Evolutionary conservation across 2,888 invertebrate species (phyloP).

Genomic region (Craniophora ligustri): DNA sequence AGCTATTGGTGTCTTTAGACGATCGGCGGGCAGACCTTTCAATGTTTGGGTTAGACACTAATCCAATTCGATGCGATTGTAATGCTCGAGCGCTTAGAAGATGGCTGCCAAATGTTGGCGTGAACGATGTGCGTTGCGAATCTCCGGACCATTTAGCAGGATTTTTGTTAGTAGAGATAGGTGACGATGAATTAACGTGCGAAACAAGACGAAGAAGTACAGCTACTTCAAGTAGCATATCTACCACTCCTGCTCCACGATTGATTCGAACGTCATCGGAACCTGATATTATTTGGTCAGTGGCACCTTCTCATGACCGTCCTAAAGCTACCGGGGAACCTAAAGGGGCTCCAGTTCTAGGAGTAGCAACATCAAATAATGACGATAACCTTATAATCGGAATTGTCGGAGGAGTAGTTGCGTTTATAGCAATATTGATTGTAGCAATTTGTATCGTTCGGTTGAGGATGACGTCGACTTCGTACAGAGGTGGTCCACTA

Average conservation of each 20-base stretch:
- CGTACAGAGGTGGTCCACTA: conserved; percentile 91
- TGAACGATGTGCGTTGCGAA: conserved; percentile 90
- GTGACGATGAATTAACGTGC: conserved; percentile 94
- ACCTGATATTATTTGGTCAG: conserved; percentile 96
- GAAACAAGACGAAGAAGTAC: conserved; percentile 89
- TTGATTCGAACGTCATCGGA: conserved; percentile 91
- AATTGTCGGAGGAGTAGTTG: conserved; percentile 97
- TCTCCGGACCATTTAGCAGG: conserved; percentile 92
- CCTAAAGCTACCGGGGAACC: conserved; percentile 88
- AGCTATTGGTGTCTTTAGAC: conserved; percentile 93
- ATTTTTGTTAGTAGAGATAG: conserved; percentile 92
- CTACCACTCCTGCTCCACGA: conserved; percentile 83
- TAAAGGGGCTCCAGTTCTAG: conserved; percentile 88
- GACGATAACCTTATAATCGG: conserved; percentile 98
- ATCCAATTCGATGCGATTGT: conserved; percentile 96
- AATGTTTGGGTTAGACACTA: conserved; percentile 92
- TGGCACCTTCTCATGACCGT: conserved; percentile 91
- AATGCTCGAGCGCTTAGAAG: conserved; percentile 93
- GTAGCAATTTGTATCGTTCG: conserved; percentile 96
- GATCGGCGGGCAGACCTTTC: conserved; percentile 93
- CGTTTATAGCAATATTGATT: conserved; percentile 95
- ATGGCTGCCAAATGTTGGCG: conserved; percentile 91
- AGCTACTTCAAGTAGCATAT: conserved; percentile 76
- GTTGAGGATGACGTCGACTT: conserved; percentile 91
- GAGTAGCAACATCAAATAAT: conserved; percentile 91